Evolutionary conservation across 2,888 invertebrate genomes (phyloP), one percentile per base, ranked within the genome.

Genomic region (Odontothrips loti): DNA sequence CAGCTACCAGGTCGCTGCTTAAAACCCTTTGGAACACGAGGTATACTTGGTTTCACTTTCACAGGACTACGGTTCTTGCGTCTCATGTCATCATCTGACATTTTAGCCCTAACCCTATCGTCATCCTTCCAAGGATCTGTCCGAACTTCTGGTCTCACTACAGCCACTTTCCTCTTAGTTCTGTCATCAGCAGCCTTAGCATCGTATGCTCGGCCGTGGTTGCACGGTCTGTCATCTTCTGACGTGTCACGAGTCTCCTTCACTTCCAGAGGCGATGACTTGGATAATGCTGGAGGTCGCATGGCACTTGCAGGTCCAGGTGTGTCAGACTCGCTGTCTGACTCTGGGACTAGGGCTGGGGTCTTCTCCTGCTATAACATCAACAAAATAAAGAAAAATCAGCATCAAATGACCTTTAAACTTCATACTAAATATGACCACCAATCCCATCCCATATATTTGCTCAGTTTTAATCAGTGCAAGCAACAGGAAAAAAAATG

Each of bases 271-370:
- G 34, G 48, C 17, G 29, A 78, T 8, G n/a, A 58, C 47, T 79
- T 79, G 11, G 68, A 75, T 8, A 27, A 9, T 12, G 68, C 68
- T 27, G 68, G 68, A 11, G 68, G 68, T 27, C 68, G 9, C 68
- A 75, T 75, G 68, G 68, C 23, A 27, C 23, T 75, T 1, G 68
- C 27, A 27, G 68, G 68, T 0, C 68, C 43, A 20, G 81, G 79
- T 15, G 80, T 80, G 47, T 81, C 81, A 1, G 82, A 82, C 23
- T 82, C 81, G 47, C 82, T 82, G 47, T 82, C 82, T 6, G 82
- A 82, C 51, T 58, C 68, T 12, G 68, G 68, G 23, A 75, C 68
- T 27, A 75, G 12, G 23, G 68, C 68, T 10, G 68, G 68, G 23
- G 68, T 75, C 68, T 75, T 75, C 68, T 75, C 68, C 68, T 75